phyloP scores from a whole-genome alignment of 2,113 vertebrate genomes.

The Pollimyrus isidori region DNA sequence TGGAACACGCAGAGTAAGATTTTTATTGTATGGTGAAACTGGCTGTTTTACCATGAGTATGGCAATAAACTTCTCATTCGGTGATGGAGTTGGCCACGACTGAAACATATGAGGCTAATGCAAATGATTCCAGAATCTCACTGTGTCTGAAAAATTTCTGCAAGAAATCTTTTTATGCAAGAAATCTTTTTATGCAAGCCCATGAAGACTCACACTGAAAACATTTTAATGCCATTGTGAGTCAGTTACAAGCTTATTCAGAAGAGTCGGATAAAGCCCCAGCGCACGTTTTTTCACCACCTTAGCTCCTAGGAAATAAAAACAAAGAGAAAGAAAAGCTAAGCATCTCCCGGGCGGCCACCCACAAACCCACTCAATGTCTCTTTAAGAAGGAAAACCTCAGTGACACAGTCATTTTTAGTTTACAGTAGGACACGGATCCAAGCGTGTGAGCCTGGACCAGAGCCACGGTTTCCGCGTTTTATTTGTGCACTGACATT shows the following conservation, averaged over 20 bases:
- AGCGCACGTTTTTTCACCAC: background rate
- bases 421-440: conserved; percentile 10
- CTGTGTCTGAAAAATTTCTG: too few relatives aligned
- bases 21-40: background rate
- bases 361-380: background rate
- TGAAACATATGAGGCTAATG: background rate
- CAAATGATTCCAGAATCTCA: background rate
- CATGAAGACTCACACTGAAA: background rate
- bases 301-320: background rate
- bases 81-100: background rate
- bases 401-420: background rate
- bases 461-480: background rate
- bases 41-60: background rate
- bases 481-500: conserved; percentile 1
- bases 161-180: background rate
- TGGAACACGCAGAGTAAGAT: background rate
- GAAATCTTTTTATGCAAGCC: background rate
- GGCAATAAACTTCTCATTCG: background rate
- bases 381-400: background rate
- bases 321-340: background rate
- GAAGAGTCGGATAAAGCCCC: background rate
- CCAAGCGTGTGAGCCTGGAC: background rate
- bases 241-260: background rate
- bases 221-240: background rate
- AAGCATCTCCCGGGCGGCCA: background rate